Base-by-base conservation (phyloP, 1,140 invertebrate genomes). In the Mamestra configurata region DNA sequence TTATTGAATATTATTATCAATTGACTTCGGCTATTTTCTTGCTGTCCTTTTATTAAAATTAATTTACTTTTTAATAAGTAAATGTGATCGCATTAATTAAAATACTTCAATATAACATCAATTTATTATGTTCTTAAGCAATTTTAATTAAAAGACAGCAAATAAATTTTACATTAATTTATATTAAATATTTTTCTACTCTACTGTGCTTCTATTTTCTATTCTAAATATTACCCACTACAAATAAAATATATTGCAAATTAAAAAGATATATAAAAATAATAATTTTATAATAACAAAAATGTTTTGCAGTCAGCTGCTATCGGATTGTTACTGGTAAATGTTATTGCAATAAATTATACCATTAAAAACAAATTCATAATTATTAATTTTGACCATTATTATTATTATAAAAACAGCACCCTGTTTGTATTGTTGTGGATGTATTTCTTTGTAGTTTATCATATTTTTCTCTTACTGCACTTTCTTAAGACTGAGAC, bases 261-360 rank as follows among this genome's bases (percentile, higher is more conserved):
- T 13, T 76, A 61, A 76, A 75, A 61, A n/a, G n/a, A 75, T 77
- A 77, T 68, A 66, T 51, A 77, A 66, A 77, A 66, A 76, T 80
- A 64, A 80, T 79, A 84, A 49, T 77, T 73, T 84, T 82, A 77
- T 77, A 68, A 87, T 86, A 89, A 91, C 85, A 80, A 86, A 80
- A 88, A 88, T 94, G 79, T 94, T 93, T 89, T 90, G 91, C 96
- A 97, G 96, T 96, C 96, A 95, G 96, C 96, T 95, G 96, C 96
- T 94, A 96, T 97, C 92, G 96, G 96, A 96, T 95, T 97, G 92
- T 94, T 97, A 95, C 96, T 97, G 96, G 96, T 97, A 97, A 97
- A 95, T 96, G 79, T 86, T 86, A 89, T 89, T 88, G 86, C 88
- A 90, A 89, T 90, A 92, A 91, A 89, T 86, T 91, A 89, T 72